Conservation (phyloP, 23 tunicate genomes). For the Styela plicata region DNA sequence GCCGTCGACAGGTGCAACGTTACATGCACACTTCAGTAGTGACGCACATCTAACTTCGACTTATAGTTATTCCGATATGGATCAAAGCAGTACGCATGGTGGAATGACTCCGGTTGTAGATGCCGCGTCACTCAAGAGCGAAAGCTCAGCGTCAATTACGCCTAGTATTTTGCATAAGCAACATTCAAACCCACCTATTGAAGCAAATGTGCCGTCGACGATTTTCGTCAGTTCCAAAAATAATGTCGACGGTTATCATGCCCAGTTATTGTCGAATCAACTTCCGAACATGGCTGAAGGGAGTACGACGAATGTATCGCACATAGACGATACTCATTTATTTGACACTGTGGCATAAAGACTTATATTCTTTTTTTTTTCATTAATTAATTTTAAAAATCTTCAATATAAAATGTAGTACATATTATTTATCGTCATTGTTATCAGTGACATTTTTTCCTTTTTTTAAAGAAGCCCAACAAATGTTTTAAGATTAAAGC, state of each 20-base stretch:
- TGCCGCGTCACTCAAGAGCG: background rate
- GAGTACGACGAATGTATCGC: background rate
- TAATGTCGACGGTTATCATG: background rate
- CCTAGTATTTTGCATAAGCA: background rate
- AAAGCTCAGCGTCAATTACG: background rate
- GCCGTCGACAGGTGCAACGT: background rate
- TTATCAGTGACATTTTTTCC: background rate
- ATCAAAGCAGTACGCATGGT: background rate
- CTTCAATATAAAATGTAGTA: background rate
- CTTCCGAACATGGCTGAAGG: conserved; percentile 13
- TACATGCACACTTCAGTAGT: background rate
- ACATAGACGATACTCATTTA: background rate
- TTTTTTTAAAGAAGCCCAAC: background rate
- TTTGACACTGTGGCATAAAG: background rate
- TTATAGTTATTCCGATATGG: background rate
- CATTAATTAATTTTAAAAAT: too few species aligned
- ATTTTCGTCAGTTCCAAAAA: background rate
- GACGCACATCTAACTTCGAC: background rate
- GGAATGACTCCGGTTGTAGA: background rate
- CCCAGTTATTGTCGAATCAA: background rate
- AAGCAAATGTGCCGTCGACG: background rate
- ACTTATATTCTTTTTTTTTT: background rate
- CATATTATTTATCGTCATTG: too few species aligned
- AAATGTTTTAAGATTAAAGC: background rate
- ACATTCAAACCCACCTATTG: background rate